Conservation (phyloP, 2,888 invertebrate genomes). For the Drosophila austrosaltans region DNA sequence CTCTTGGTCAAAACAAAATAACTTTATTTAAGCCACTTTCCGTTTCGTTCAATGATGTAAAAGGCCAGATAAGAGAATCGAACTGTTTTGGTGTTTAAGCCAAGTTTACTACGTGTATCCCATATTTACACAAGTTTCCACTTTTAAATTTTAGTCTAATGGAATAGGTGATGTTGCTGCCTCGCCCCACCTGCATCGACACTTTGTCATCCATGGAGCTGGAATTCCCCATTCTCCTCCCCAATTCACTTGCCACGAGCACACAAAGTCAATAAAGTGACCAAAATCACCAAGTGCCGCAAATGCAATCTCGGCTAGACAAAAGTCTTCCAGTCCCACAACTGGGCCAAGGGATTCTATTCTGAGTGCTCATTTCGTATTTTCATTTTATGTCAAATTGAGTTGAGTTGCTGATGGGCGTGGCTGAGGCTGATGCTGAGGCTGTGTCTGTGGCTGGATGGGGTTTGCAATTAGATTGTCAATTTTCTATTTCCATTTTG, state of each 20-base stretch:
- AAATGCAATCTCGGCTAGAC: slow-evolving; percentile 14
- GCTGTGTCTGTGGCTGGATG: slow-evolving; percentile 6
- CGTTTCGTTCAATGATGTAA: too few relatives aligned
- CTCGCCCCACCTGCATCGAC: too few relatives aligned
- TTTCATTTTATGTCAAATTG: slow-evolving; percentile 18
- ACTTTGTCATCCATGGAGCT: too few relatives aligned
- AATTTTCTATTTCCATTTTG: slow-evolving; percentile 20
- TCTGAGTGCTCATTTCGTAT: slow-evolving; percentile 18
- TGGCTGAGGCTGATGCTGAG: not conserved
- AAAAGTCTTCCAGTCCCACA: slow-evolving; percentile 1
- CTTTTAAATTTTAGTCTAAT: too few relatives aligned
- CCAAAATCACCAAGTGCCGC: slow-evolving; percentile 15
- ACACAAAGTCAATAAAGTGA: slow-evolving; percentile 21
- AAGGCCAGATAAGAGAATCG: too few relatives aligned
- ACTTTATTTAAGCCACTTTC: too few relatives aligned
- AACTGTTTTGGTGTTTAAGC: too few relatives aligned
- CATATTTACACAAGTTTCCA: too few relatives aligned
- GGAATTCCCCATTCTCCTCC: not conserved
- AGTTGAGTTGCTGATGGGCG: not conserved
- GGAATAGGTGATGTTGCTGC: too few relatives aligned
- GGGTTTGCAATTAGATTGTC: slow-evolving; percentile 39
- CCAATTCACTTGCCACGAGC: not conserved
- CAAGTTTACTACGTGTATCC: too few relatives aligned
- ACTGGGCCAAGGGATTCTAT: slow-evolving; percentile 10
- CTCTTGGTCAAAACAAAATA: too few relatives aligned